These are phyloP conservation scores for Nesoenas mayeri DNA, from an alignment of 2,113 vertebrate species.

Conservation along the genomic window DNA sequence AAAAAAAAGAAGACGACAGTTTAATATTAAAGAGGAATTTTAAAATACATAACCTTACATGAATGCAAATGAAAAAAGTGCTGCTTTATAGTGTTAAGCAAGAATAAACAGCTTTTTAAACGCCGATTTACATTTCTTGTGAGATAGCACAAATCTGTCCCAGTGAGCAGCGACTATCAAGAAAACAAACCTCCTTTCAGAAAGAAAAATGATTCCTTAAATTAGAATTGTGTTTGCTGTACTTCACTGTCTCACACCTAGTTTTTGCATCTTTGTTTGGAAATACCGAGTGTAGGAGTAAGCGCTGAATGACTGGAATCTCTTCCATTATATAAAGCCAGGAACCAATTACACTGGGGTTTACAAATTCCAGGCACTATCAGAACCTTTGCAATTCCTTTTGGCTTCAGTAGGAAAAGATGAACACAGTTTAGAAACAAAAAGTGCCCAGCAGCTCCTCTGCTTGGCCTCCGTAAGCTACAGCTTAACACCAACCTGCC, in stretches of 20 bases:
- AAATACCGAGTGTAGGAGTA: background rate
- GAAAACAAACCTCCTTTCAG: slow-evolving; percentile 9
- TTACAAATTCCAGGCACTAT: background rate
- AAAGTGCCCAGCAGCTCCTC: too few species aligned
- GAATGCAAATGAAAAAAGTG: background rate
- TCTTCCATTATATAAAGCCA: background rate
- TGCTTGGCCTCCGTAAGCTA: too few species aligned
- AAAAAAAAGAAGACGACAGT: background rate
- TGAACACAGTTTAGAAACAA: background rate
- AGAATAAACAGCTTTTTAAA: slow-evolving; percentile 15
- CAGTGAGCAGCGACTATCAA: background rate
- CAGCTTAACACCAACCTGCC: too few species aligned
- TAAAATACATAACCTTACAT: background rate
- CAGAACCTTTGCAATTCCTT: background rate
- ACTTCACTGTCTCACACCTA: background rate
- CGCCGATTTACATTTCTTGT: background rate
- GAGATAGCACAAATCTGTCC: background rate
- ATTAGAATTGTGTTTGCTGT: background rate
- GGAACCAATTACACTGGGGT: background rate
- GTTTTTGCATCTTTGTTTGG: background rate
- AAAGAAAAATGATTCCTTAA: background rate
- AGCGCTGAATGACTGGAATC: background rate
- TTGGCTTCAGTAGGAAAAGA: background rate
- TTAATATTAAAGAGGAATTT: slow-evolving; percentile 25
- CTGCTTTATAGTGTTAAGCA: background rate